phyloP scores from a whole-genome alignment of 2,797 vertebrate species.

The Acanthornis magna region DNA sequence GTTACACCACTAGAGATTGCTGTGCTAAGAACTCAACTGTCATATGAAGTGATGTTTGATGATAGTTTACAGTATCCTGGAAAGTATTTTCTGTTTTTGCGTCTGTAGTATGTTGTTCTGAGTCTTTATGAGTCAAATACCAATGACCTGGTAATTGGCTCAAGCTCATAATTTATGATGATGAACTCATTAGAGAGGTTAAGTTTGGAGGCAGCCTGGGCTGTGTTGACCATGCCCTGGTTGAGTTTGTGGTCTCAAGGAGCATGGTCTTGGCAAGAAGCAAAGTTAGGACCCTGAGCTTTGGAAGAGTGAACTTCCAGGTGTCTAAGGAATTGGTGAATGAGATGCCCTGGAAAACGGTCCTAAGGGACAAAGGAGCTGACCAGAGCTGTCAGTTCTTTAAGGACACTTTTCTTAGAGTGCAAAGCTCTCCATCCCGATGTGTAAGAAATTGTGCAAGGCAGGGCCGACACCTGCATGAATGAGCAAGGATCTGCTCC shows the following conservation, averaged over 20 bases:
- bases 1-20: neutral
- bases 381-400: neutral
- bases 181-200: neutral
- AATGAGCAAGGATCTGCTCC: neutral
- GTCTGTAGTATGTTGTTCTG: neutral
- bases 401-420: neutral
- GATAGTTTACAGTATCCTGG: neutral
- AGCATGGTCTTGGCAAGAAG: neutral
- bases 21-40: neutral
- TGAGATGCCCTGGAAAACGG: neutral
- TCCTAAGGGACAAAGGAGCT: neutral
- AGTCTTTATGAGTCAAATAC: neutral
- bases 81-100: neutral
- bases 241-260: neutral
- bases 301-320: neutral
- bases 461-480: neutral
- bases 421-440: neutral
- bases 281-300: neutral
- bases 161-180: neutral
- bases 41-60: neutral
- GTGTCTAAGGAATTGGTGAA: neutral
- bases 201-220: neutral
- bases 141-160: neutral
- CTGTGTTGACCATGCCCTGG: rapidly evolving
- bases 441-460: neutral